Conservation (phyloP, 1,140 invertebrate species). For the Orius laevigatus region DNA sequence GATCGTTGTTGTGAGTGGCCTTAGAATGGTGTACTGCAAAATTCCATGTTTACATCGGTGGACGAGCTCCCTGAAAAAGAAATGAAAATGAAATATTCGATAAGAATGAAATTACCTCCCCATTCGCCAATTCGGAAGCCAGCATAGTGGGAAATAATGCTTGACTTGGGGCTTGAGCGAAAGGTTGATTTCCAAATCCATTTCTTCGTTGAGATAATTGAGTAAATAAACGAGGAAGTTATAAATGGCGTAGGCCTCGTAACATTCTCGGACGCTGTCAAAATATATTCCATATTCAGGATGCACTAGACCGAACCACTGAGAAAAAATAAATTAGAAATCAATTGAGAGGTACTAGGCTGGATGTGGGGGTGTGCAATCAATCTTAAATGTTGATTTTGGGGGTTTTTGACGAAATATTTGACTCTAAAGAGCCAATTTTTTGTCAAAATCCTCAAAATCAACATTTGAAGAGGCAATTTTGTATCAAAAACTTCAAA, state of each 20-base stretch:
- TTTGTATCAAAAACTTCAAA: too few relatives aligned
- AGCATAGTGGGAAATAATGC: conserved; percentile 73
- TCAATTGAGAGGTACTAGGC: too few relatives aligned
- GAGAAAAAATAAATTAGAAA: conserved; percentile 23
- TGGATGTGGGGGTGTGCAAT: too few relatives aligned
- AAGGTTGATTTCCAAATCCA: conserved; percentile 62
- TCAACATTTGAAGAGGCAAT: too few relatives aligned
- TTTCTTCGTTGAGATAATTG: conserved; percentile 68
- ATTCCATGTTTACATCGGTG: conserved; percentile 93
- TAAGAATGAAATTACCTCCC: conserved; percentile 39
- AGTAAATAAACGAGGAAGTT: conserved; percentile 93
- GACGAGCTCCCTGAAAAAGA: conserved; percentile 58
- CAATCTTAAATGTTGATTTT: too few relatives aligned
- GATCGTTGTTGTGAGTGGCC: conserved; percentile 74
- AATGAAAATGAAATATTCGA: conserved; percentile 9
- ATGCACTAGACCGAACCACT: conserved; percentile 72
- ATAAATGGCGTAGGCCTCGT: conserved; percentile 93
- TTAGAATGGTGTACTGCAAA: conserved; percentile 79
- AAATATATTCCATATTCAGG: conserved; percentile 77
- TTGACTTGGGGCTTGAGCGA: conserved; percentile 70
- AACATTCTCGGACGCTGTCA: conserved; percentile 84
- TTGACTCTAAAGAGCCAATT: too few relatives aligned
- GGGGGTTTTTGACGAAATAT: too few relatives aligned
- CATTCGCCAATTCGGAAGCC: conserved; percentile 72
- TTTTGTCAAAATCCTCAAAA: too few relatives aligned